Conservation (phyloP, 2,888 invertebrate species). For the Belgica antarctica region DNA sequence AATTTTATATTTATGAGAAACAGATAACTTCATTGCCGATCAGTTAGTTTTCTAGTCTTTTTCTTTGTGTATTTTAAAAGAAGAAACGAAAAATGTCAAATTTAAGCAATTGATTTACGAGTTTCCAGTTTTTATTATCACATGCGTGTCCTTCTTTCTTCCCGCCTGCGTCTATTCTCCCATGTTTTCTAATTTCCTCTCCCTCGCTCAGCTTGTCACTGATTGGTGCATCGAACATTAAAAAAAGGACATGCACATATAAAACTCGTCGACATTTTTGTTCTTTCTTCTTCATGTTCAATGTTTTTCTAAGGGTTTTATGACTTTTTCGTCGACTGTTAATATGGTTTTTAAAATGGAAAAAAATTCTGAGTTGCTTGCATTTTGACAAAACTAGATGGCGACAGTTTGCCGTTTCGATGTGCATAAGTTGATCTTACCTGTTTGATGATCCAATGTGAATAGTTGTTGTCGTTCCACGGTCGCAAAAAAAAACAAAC, state of each 20-base stretch:
- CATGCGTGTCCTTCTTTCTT: constrained; percentile 4
- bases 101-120: constrained; percentile 12
- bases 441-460: constrained; percentile 44
- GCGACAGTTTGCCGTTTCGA: neutral
- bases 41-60: too few relatives aligned
- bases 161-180: neutral
- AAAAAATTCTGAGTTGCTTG: neutral
- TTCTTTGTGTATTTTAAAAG: too few relatives aligned
- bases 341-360: constrained; percentile 25
- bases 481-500: constrained; percentile 32
- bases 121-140: neutral
- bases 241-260: constrained; percentile 37
- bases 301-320: too few relatives aligned
- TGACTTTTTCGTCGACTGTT: constrained; percentile 43
- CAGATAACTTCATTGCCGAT: too few relatives aligned
- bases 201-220: constrained; percentile 34
- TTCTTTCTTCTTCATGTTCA: constrained; percentile 18
- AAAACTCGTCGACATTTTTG: constrained; percentile 26
- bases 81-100: too few relatives aligned
- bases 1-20: too few relatives aligned
- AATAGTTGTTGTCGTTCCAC: constrained; percentile 26
- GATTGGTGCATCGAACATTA: constrained; percentile 40
- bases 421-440: constrained; percentile 23
- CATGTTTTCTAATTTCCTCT: constrained; percentile 20
- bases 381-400: neutral